These are phyloP conservation scores for Orussus abietinus DNA, from an alignment of 1,140 invertebrate species.

Conservation along the genomic window DNA sequence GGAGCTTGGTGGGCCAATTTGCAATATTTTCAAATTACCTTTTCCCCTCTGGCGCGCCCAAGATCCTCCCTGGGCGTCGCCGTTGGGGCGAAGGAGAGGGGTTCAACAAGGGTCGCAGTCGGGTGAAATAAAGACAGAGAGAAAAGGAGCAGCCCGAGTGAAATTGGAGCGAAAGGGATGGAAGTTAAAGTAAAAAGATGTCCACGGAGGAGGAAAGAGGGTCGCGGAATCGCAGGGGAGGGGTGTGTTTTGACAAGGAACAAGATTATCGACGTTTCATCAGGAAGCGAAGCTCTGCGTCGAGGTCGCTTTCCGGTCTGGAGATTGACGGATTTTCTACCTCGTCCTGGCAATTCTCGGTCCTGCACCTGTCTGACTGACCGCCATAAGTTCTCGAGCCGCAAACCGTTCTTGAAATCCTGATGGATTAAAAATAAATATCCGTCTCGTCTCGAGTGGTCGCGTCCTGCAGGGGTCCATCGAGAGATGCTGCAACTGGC, in stretches of 20 bases:
- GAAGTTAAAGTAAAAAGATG: constrained; percentile 5
- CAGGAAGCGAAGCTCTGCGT: constrained; percentile 12
- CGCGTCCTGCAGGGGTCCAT: too few relatives aligned
- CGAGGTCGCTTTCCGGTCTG: background rate
- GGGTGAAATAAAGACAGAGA: constrained; percentile 7
- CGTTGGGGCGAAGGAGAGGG: constrained; percentile 14
- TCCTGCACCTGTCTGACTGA: too few relatives aligned
- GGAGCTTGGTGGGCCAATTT: constrained; percentile 25
- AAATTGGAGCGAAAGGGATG: background rate
- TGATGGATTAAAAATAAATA: too few relatives aligned
- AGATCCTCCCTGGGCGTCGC: background rate
- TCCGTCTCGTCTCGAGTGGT: too few relatives aligned
- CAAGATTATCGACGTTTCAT: constrained; percentile 32
- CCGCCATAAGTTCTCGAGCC: too few relatives aligned
- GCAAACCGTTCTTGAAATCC: too few relatives aligned
- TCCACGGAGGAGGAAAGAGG: constrained; percentile 8
- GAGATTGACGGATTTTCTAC: too few relatives aligned
- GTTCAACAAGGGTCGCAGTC: too few relatives aligned
- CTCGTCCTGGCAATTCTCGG: too few relatives aligned
- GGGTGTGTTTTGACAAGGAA: constrained; percentile 27
- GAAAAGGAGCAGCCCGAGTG: background rate
- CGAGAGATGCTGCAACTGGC: too few relatives aligned
- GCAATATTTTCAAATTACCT: constrained; percentile 37
- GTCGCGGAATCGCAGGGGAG: constrained; percentile 2
- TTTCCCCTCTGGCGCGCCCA: background rate